Base-by-base conservation (phyloP, 1,140 invertebrate genomes). In the Batillaria attramentaria region DNA sequence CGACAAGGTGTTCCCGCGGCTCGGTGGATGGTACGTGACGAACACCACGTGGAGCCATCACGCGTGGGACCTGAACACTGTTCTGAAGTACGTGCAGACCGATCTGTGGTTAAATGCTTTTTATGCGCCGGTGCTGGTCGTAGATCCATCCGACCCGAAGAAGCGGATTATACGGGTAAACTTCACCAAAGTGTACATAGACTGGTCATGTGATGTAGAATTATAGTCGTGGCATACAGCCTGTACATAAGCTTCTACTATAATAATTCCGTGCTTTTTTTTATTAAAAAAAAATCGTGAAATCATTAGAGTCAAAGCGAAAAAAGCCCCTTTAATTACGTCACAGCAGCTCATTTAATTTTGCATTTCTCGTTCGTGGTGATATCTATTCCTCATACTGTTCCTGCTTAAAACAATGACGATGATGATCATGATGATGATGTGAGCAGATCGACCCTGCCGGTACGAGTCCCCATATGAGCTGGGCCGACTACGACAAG, bases 71-170 rank as follows among this genome's bases (percentile, higher is more conserved):
- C 82, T 90, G 35, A 82, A 86, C 57, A 70, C 60, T 1, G 80
- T 77, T 18, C 68, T 90, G 31, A 82, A 84, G 79, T 85, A 83
- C 37, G 84, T 87, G 0, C 85, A 85, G 54, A 73, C 87, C 0
- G 88, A 89, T 73, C 86, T 86, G 43, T 89, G 88, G 86, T 86
- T 86, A 2, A 80, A 86, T 24, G 86, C 86, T 13, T 73, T 90
- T 24, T 89, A 84, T 62, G 83, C 81, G 0, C 82, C 84, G 28
- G 57, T 80, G 13, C 84, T 88, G 2, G 41, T 65, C 3, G 78
- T 79, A 2, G 87, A 89, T 39, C 69, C 69, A 68, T 60, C 79
- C 65, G 81, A 84, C 68, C 41, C 35, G 16, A 81, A 68, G 6
- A 80, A 72, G 54, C 79, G 77, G 42, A 78, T 86, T 18, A 82